Evolutionary conservation across 2,888 invertebrate genomes (phyloP).

Genomic region (Drosophila phalerata): DNA sequence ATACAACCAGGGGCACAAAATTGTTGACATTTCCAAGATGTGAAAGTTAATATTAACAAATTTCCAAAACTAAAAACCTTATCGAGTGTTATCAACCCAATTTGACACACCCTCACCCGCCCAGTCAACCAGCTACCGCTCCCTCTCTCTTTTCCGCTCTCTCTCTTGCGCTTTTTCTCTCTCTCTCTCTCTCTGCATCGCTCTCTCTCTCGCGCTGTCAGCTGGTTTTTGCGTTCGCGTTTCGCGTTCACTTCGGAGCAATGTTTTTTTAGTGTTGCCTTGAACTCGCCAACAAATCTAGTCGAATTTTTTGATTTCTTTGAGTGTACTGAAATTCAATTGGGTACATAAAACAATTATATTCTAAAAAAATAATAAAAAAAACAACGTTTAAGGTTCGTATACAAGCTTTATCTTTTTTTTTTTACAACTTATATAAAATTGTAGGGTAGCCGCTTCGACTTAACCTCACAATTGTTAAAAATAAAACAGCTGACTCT

Average conservation of each 20-base stretch:
- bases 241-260: constrained; percentile 58
- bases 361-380: neutral
- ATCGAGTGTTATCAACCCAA: constrained; percentile 31
- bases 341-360: neutral
- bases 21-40: constrained; percentile 13
- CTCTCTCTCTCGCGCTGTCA: constrained; percentile 46
- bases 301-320: constrained; percentile 59
- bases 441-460: constrained; percentile 15
- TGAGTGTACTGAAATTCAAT: constrained; percentile 35
- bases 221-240: constrained; percentile 68
- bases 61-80: constrained; percentile 5
- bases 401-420: constrained; percentile 28
- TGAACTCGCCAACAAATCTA: constrained; percentile 55
- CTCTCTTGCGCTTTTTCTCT: constrained; percentile 21
- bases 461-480: constrained; percentile 60
- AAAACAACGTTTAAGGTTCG: neutral
- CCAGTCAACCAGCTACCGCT: constrained; percentile 7
- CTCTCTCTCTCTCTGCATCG: constrained; percentile 22
- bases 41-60: constrained; percentile 14
- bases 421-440: constrained; percentile 37
- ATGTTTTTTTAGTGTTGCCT: constrained; percentile 78
- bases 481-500: neutral
- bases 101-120: constrained; percentile 41
- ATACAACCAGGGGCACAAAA: constrained; percentile 14
- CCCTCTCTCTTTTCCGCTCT: constrained; percentile 5